Evolutionary conservation across 2,888 invertebrate species (phyloP), one percentile per base, ranked within the genome.

Genomic region (Torymus texanus): DNA sequence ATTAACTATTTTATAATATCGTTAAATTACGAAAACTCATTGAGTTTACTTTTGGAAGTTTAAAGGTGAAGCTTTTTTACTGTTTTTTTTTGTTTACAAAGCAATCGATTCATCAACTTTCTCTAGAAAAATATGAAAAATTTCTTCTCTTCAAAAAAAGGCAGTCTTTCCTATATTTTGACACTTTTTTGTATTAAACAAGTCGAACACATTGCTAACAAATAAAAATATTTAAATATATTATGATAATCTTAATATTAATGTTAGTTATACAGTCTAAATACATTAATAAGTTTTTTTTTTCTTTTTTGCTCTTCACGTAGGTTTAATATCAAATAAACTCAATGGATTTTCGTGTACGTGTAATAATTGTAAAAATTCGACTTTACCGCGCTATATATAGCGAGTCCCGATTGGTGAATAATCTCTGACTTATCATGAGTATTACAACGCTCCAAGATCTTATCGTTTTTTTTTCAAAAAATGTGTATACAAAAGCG

Each of bases 1-100:
- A 11, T 67, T 76, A 41, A 79, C 61, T 79, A 70, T 75, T 79
- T 70, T 53, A 70, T 70, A 24, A 70, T 78, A 74, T 79, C 50
- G n/a, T 63, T 67, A 79, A 58, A 63, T 51, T 56, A 75, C 70
- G 75, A 65, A 79, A 75, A 21, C 61, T 74, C 74, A 74, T 74
- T 68, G 68, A 78, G 67, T 78, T 78, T 70, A 74, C 74, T 78
- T 68, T 73, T 72, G 51, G 10, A 72, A 65, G 59, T 66, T 66
- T n/a, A 77, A 58, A 53, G 13, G 58, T 71, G 63, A 63, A 70
- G 18, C 11, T 67, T 65, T 12, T 66, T 75, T n/a, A 13, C 55
- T 62, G 8, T 4, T 65, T 50, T 72, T 24, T 51, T 21, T 59
- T n/a, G n/a, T n/a, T 55, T 16, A 59, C 8, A 61, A 72, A 72